These are phyloP conservation scores for Yponomeuta sedellus DNA, from an alignment of 2,888 invertebrate genomes.

Conservation along the genomic window DNA sequence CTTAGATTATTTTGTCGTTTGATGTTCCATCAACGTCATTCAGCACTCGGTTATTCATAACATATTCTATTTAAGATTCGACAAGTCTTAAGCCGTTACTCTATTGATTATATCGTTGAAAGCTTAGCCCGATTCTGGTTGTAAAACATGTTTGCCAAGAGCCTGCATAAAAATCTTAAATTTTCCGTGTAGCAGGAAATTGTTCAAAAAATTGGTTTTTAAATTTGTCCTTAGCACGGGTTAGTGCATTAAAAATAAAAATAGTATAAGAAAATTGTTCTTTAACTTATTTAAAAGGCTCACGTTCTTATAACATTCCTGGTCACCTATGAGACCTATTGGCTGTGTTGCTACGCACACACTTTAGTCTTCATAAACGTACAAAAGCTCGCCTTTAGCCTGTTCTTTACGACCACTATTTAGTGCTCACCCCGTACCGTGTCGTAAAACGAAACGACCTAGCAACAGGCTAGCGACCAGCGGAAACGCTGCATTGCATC, in stretches of 20 bases:
- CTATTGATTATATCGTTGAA: too few relatives aligned
- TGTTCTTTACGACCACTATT: background rate
- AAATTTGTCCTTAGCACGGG: too few relatives aligned
- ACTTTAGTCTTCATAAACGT: background rate
- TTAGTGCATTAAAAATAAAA: too few relatives aligned
- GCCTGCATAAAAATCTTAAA: too few relatives aligned
- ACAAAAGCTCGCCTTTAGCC: background rate
- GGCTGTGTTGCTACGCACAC: background rate
- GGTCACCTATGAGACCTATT: background rate
- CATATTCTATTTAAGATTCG: background rate
- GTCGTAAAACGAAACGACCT: background rate
- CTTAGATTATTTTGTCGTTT: background rate
- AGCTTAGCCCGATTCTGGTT: too few relatives aligned
- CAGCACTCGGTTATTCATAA: background rate
- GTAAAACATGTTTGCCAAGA: too few relatives aligned
- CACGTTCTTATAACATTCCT: too few relatives aligned
- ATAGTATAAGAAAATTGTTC: too few relatives aligned
- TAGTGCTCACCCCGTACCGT: background rate
- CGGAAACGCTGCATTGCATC: background rate
- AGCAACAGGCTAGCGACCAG: background rate
- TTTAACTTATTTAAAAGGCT: too few relatives aligned
- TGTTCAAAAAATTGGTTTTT: too few relatives aligned
- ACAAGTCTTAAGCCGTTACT: too few relatives aligned
- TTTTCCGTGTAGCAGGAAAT: too few relatives aligned
- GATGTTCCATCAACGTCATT: slow-evolving; percentile 1